phyloP scores from a whole-genome alignment of 2,113 vertebrate genomes.

The Puffinus mauretanicus region DNA sequence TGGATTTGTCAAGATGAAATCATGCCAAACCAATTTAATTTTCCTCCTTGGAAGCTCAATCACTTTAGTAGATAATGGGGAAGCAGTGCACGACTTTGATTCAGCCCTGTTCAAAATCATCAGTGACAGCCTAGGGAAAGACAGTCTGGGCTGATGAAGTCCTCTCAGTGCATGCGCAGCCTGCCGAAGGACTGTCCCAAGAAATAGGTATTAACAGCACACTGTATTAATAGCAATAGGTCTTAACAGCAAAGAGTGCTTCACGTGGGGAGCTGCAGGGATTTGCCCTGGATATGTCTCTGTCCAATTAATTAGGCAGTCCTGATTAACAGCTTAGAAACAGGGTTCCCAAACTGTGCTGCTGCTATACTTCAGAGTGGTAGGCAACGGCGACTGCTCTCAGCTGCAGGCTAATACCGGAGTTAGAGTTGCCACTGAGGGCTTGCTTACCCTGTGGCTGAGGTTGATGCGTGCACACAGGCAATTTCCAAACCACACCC shows the following conservation, averaged over 20 bases:
- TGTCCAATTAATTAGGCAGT: neutral
- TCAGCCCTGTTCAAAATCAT: neutral
- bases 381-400: neutral
- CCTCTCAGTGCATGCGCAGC: neutral
- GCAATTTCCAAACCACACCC: neutral
- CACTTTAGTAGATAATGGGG: neutral
- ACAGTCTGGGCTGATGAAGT: neutral
- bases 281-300: neutral
- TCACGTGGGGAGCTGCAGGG: neutral
- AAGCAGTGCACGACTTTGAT: neutral
- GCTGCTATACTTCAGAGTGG: neutral
- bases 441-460: neutral
- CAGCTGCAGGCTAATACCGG: neutral
- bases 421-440: neutral
- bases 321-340: neutral
- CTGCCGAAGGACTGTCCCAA: neutral
- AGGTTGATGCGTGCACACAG: neutral
- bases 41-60: neutral
- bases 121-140: neutral
- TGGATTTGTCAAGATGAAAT: slow-evolving; percentile 17
- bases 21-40: neutral
- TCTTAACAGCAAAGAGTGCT: neutral
- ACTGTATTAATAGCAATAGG: neutral
- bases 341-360: neutral
- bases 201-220: neutral